Percentiles rank a stretch among this genome's conserved stretches.
phyloP scores from a whole-genome alignment of 2,888 invertebrate species.

The Meliscaeva auricollis region DNA sequence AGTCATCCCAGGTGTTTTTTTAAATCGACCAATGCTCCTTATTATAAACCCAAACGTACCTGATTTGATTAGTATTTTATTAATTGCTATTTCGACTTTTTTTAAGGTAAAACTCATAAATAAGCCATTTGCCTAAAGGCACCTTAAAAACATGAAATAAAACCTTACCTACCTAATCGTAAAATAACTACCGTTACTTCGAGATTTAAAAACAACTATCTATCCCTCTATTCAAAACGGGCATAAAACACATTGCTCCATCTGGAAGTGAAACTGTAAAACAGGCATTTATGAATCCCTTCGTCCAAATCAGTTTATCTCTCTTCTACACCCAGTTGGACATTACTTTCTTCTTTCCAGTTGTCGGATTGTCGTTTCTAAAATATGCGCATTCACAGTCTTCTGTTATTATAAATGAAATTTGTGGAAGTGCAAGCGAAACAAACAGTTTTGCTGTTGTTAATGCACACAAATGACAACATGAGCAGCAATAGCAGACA shows the following conservation, averaged over 20 bases:
- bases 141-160: too few species aligned
- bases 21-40: too few species aligned
- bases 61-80: too few species aligned
- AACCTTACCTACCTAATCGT: too few species aligned
- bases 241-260: slow-evolving; percentile 38
- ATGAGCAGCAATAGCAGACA: slow-evolving; percentile 2
- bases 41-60: too few species aligned
- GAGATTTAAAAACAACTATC: background rate
- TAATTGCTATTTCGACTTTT: too few species aligned
- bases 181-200: slow-evolving; percentile 7
- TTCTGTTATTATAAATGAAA: background rate
- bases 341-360: background rate
- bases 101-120: too few species aligned
- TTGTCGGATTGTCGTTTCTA: slow-evolving; percentile 18
- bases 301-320: slow-evolving; percentile 26
- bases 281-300: slow-evolving; percentile 39
- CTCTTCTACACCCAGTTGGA: slow-evolving; percentile 6
- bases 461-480: slow-evolving; percentile 42
- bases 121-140: too few species aligned
- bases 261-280: slow-evolving; percentile 55
- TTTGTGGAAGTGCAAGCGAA: slow-evolving; percentile 30
- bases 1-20: too few species aligned
- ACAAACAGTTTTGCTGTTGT: background rate
- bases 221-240: slow-evolving; percentile 33
- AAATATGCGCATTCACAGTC: slow-evolving; percentile 50